These are phyloP conservation scores for Drosophila auraria DNA, from an alignment of 1,140 invertebrate genomes.

Conservation along the genomic window DNA sequence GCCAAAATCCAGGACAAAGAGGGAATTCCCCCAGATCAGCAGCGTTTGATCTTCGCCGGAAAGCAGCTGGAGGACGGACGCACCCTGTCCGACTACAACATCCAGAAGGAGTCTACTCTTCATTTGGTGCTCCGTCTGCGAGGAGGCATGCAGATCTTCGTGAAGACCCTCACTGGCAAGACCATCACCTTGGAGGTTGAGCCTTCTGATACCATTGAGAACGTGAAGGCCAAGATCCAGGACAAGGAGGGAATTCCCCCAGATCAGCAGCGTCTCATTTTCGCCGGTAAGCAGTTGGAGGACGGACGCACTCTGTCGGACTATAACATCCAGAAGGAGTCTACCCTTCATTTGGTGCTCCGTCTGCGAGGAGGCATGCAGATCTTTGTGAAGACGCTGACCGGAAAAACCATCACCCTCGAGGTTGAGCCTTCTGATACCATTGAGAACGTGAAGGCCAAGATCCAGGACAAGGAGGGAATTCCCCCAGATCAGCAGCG, in stretches of 20 bases:
- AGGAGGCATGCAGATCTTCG: constrained; percentile 87
- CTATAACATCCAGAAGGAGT: constrained; percentile 92
- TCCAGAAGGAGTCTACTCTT: constrained; percentile 96
- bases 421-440: constrained; percentile 48
- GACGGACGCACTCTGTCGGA: too few relatives aligned
- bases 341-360: constrained; percentile 94
- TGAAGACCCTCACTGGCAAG: too few relatives aligned
- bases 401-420: constrained; percentile 79
- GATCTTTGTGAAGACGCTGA: constrained; percentile 93
- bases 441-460: constrained; percentile 56
- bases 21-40: constrained; percentile 87
- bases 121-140: constrained; percentile 95
- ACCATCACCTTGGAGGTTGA: too few relatives aligned
- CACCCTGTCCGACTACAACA: constrained; percentile 94
- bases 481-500: constrained; percentile 88
- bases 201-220: too few relatives aligned
- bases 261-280: too few relatives aligned
- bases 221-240: constrained; percentile 1
- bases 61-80: constrained; percentile 93
- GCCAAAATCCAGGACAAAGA: constrained; percentile 56
- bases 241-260: too few relatives aligned
- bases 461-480: constrained; percentile 53
- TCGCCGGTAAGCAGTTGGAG: too few relatives aligned
- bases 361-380: constrained; percentile 93
- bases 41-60: constrained; percentile 91